Evolutionary conservation across 2,888 invertebrate genomes (phyloP), one percentile per base, ranked within the genome.

Genomic region (Xestia c-nigrum): DNA sequence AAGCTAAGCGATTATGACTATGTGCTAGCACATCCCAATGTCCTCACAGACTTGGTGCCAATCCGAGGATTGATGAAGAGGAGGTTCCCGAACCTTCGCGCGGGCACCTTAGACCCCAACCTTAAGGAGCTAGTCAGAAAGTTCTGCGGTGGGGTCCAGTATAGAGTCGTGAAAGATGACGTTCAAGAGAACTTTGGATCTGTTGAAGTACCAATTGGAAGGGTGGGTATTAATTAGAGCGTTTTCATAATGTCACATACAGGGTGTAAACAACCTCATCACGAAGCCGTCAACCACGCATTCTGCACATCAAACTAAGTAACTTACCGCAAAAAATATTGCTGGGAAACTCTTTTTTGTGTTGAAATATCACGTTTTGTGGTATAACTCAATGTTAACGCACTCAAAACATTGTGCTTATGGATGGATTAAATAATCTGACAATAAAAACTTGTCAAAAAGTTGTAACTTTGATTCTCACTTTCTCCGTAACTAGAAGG

Each of bases 21-120:
- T 89, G 91, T 98, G 12, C 95, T 99, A 21, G 98, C 98, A 0
- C 98, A 99, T 95, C 98, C 98, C 0, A 98, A 98, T 90, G 98
- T 99, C 81, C 92, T 98, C 69, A 97, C 98, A 0, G 99, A 99
- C 72, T 91, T 99, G 57, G 97, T 98, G 2, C 96, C 97, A 0
- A 95, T 99, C 76, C 97, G 98, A 82, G 99, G 99, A 3, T 91
- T 99, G 65, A 96, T 99, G 97, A 98, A 98, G 89, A 97, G 96
- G 81, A 97, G 97, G 88, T 98, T 98, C 93, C 99, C 99, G 0
- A 98, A 97, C 88, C 94, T 97, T 0, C 92, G 97, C 89, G 85
- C 89, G 59, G 98, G 98, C 59, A 98, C 98, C 1, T 90, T 99
- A 38, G 97, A 98, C 74, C 84, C 95, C 1, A 97, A 99, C 92